These are phyloP conservation scores for Lochmaea crataegi DNA, from an alignment of 2,888 invertebrate genomes.

Conservation along the genomic window DNA sequence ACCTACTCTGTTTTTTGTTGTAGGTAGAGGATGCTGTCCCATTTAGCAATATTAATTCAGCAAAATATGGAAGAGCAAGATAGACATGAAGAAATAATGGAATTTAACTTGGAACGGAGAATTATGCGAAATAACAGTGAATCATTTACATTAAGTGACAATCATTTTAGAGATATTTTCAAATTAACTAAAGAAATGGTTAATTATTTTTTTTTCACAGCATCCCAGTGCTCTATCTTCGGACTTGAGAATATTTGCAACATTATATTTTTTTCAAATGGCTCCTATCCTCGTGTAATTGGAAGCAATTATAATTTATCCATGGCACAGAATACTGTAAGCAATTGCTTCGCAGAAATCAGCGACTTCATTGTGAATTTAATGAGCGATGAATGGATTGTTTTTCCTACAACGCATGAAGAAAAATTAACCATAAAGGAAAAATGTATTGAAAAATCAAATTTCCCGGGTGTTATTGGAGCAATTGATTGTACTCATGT, in stretches of 20 bases:
- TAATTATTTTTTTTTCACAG: slow-evolving; percentile 23
- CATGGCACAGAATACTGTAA: slow-evolving; percentile 23
- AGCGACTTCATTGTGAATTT: slow-evolving; percentile 15
- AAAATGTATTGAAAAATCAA: slow-evolving; percentile 13
- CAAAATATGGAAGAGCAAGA: slow-evolving; percentile 10
- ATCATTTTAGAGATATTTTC: slow-evolving; percentile 26
- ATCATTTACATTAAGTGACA: slow-evolving; percentile 30
- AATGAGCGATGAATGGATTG: slow-evolving; percentile 26
- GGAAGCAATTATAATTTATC: too few relatives aligned
- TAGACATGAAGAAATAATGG: slow-evolving; percentile 17
- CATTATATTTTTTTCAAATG: too few relatives aligned
- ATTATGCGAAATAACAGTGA: slow-evolving; percentile 34
- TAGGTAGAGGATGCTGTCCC: too few relatives aligned
- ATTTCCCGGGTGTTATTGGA: slow-evolving; percentile 4
- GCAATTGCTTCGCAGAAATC: slow-evolving; percentile 24
- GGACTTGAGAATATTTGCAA: neutral
- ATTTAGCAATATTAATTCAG: too few relatives aligned
- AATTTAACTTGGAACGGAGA: slow-evolving; percentile 30
- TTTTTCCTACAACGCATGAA: slow-evolving; percentile 24
- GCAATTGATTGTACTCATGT: neutral
- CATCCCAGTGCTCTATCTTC: slow-evolving; percentile 5
- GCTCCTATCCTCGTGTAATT: too few relatives aligned
- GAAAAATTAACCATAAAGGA: slow-evolving; percentile 18
- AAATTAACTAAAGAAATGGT: slow-evolving; percentile 35
- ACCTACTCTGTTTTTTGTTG: too few relatives aligned